Conservation (phyloP, 2,888 invertebrate species). For the Cataglyphis cursor region DNA sequence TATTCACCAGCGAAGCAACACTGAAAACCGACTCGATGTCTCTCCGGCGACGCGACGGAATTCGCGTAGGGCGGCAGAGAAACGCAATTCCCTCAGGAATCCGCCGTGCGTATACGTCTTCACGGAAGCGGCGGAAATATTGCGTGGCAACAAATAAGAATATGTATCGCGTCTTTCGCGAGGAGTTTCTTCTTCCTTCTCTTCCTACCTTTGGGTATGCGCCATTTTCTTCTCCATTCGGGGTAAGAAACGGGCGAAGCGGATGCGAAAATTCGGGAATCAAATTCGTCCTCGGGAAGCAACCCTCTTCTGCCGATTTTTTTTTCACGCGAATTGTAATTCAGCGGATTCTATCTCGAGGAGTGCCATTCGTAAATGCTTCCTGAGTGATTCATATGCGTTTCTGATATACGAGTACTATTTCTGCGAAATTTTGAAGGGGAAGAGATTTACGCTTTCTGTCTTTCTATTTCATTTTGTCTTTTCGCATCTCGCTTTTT, state of each 20-base stretch:
- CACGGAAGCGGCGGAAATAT: slow-evolving; percentile 66
- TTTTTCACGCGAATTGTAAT: slow-evolving; percentile 16
- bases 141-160: slow-evolving; percentile 71
- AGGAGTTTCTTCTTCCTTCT: not conserved
- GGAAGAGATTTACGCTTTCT: not conserved
- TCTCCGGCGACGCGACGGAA: slow-evolving; percentile 57
- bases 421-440: slow-evolving; percentile 2
- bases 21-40: slow-evolving; percentile 53
- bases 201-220: not conserved
- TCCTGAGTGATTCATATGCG: slow-evolving; percentile 36
- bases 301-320: slow-evolving; percentile 5
- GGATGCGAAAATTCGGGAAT: slow-evolving; percentile 38
- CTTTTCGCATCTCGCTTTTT: not conserved
- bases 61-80: slow-evolving; percentile 53
- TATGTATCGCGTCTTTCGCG: slow-evolving; percentile 47
- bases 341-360: slow-evolving; percentile 27
- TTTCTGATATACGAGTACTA: slow-evolving; percentile 11
- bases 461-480: not conserved
- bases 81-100: slow-evolving; percentile 72
- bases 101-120: slow-evolving; percentile 49
- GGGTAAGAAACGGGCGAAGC: not conserved
- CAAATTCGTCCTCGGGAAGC: not conserved
- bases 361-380: slow-evolving; percentile 24
- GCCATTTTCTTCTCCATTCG: slow-evolving; percentile 27
- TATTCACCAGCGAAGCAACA: slow-evolving; percentile 55